phyloP scores from a whole-genome alignment of 1,140 invertebrate genomes.

The Drosophila melanica region DNA sequence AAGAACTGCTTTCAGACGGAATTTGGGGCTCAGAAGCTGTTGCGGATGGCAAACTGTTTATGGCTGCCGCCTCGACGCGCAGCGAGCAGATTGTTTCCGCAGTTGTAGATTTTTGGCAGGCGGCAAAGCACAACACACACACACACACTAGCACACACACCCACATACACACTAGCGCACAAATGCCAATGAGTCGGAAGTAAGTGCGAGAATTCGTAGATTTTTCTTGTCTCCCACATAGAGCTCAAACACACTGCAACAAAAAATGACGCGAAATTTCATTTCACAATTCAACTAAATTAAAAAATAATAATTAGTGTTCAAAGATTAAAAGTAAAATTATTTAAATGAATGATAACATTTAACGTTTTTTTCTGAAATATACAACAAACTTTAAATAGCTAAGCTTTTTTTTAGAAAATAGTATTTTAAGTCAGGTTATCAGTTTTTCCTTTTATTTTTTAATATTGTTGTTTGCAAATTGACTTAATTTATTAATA shows the following conservation, averaged over 20 bases:
- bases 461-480: not conserved
- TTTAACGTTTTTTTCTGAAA: not conserved
- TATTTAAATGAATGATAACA: not conserved
- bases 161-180: not conserved
- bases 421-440: no score
- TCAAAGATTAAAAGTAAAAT: not conserved
- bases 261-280: not conserved
- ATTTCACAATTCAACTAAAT: not conserved
- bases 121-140: slow-evolving; percentile 26
- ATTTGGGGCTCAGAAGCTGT: slow-evolving; percentile 8
- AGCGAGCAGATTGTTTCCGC: slow-evolving; percentile 77
- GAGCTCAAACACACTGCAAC: not conserved
- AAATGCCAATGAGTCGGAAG: slow-evolving; percentile 71
- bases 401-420: no score
- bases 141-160: not conserved
- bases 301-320: no score
- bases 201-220: slow-evolving; percentile 68
- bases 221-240: slow-evolving; percentile 27
- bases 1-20: slow-evolving; percentile 46
- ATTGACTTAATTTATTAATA: no score
- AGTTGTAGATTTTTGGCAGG: slow-evolving; percentile 69
- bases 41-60: slow-evolving; percentile 60
- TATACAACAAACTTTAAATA: no score
- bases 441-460: no score
- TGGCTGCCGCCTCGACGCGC: slow-evolving; percentile 74